Evolutionary conservation across 2,888 invertebrate species (phyloP).

Genomic region (Pristionchus mayeri): DNA sequence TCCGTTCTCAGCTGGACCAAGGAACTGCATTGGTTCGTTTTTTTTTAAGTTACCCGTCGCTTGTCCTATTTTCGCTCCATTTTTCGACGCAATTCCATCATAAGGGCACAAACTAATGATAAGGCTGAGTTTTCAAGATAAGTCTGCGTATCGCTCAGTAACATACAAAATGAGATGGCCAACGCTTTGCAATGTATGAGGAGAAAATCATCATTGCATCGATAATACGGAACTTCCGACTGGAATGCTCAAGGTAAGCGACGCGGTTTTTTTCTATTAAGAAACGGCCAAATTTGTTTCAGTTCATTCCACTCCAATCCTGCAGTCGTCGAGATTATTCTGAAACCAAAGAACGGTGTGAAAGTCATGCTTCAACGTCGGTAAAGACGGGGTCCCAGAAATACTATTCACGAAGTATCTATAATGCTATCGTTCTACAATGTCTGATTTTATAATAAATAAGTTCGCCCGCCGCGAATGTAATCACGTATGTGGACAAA

Average conservation of each 20-base stretch:
- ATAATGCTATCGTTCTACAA: too few relatives aligned
- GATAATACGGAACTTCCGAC: not conserved
- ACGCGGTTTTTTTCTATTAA: too few relatives aligned
- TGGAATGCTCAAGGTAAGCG: not conserved
- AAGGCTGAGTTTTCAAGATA: not conserved
- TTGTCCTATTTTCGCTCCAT: not conserved
- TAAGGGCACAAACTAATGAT: too few relatives aligned
- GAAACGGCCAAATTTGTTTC: not conserved
- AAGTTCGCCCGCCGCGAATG: too few relatives aligned
- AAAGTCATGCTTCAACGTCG: not conserved
- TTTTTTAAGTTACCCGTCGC: not conserved
- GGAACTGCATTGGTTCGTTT: constrained; percentile 47
- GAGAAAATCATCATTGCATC: constrained; percentile 34
- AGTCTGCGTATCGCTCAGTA: not conserved
- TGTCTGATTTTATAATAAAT: too few relatives aligned
- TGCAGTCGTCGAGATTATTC: constrained; percentile 29
- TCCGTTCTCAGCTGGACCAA: constrained; percentile 38
- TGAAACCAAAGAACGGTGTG: constrained; percentile 5
- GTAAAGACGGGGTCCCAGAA: too few relatives aligned
- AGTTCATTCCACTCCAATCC: not conserved
- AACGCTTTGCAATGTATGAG: constrained; percentile 40
- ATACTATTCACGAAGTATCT: too few relatives aligned
- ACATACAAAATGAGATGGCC: too few relatives aligned
- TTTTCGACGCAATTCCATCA: too few relatives aligned
- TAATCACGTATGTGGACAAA: too few relatives aligned